Conservation (phyloP, 2,113 vertebrate species). For the Antigone vipio region DNA sequence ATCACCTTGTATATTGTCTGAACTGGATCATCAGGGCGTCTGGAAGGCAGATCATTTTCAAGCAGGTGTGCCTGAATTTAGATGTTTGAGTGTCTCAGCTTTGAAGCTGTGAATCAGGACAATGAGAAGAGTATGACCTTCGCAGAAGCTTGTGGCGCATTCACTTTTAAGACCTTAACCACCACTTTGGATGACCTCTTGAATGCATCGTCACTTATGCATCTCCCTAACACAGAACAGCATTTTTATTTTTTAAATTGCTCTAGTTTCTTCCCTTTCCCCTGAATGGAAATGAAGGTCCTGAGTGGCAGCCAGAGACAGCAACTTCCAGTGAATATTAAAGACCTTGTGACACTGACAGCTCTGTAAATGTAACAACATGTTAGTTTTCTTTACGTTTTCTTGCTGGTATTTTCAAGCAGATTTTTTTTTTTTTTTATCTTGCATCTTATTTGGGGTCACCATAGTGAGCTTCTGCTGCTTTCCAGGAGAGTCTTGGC, state of each 20-base stretch:
- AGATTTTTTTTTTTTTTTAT: neutral
- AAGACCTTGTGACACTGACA: neutral
- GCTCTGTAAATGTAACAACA: neutral
- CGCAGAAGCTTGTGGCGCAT: neutral
- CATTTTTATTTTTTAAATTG: neutral
- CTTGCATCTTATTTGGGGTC: neutral
- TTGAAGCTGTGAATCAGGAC: neutral
- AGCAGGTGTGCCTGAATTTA: neutral
- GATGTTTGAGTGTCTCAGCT: neutral
- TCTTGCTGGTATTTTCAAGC: neutral
- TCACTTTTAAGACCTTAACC: neutral
- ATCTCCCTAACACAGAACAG: neutral
- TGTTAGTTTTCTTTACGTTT: neutral
- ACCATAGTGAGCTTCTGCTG: neutral
- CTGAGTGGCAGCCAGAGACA: neutral
- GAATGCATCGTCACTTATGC: rapidly evolving
- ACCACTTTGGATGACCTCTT: neutral
- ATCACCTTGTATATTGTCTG: neutral
- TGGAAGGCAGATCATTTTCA: neutral
- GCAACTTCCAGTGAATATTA: neutral
- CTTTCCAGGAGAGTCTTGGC: neutral
- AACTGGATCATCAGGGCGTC: neutral
- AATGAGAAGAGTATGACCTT: neutral
- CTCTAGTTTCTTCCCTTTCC: neutral
- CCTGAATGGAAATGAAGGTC: neutral